Evolutionary conservation across 2,888 invertebrate species (phyloP).

Genomic region (Epinotia bilunana): DNA sequence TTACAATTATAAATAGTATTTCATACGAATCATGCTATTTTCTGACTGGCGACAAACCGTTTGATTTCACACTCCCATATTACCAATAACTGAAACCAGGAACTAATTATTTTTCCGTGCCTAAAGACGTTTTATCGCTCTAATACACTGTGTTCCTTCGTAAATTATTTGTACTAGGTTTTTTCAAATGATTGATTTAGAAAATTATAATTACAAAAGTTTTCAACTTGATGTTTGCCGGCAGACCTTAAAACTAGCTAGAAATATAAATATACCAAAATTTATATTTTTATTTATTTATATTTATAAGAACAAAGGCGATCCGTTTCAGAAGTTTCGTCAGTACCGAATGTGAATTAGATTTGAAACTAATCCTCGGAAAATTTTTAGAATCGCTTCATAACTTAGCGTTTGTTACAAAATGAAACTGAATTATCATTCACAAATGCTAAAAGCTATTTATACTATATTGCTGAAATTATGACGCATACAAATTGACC

Average conservation of each 20-base stretch:
- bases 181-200: not conserved
- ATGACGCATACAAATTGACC: conserved; percentile 7
- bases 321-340: not conserved
- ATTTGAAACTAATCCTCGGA: not conserved
- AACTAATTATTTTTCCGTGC: not conserved
- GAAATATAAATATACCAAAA: not conserved
- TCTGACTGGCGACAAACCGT: not conserved
- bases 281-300: too few species aligned
- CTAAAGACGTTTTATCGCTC: not conserved
- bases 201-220: too few species aligned
- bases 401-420: conserved; percentile 4
- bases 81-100: not conserved
- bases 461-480: conserved; percentile 2
- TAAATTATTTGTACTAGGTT: not conserved
- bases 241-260: not conserved
- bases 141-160: not conserved
- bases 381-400: not conserved
- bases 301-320: not conserved
- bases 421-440: not conserved
- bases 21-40: not conserved
- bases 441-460: not conserved
- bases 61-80: not conserved
- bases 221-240: too few species aligned
- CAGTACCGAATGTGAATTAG: conserved; percentile 20
- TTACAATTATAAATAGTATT: conserved; percentile 23